Evolutionary conservation across 2,113 vertebrate genomes (phyloP).

Genomic region (Tympanuchus pallidicinctus): DNA sequence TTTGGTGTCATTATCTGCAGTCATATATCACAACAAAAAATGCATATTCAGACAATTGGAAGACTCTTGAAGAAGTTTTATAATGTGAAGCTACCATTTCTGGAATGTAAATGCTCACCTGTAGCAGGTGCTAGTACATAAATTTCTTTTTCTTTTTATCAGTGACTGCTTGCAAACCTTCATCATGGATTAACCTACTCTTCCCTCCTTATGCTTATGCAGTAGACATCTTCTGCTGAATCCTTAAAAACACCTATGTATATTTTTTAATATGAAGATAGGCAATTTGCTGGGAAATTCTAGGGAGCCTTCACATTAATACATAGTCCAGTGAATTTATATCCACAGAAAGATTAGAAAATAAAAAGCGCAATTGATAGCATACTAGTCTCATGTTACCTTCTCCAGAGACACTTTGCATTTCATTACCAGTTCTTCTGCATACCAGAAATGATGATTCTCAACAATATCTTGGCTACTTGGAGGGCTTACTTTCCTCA

Average conservation of each 20-base stretch:
- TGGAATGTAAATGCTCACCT: conserved; percentile 4
- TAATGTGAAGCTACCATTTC: background rate
- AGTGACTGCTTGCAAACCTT: background rate
- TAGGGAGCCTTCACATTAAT: background rate
- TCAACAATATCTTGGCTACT: background rate
- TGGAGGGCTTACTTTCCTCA: background rate
- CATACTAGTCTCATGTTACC: background rate
- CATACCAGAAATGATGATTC: background rate
- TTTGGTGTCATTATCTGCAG: background rate
- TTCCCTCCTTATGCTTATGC: background rate
- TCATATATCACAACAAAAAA: background rate
- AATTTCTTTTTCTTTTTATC: background rate
- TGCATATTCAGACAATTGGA: background rate
- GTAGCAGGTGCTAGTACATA: background rate
- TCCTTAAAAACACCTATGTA: background rate
- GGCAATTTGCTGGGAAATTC: background rate
- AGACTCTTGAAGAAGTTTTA: background rate
- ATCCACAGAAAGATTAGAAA: background rate
- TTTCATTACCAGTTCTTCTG: background rate
- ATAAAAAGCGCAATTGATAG: background rate
- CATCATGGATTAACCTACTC: background rate
- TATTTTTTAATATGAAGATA: background rate
- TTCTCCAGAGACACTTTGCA: background rate
- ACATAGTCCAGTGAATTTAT: background rate
- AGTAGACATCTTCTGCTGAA: background rate